Evolutionary conservation across 2,888 invertebrate species (phyloP).

Genomic region (Octonoba sinensis): DNA sequence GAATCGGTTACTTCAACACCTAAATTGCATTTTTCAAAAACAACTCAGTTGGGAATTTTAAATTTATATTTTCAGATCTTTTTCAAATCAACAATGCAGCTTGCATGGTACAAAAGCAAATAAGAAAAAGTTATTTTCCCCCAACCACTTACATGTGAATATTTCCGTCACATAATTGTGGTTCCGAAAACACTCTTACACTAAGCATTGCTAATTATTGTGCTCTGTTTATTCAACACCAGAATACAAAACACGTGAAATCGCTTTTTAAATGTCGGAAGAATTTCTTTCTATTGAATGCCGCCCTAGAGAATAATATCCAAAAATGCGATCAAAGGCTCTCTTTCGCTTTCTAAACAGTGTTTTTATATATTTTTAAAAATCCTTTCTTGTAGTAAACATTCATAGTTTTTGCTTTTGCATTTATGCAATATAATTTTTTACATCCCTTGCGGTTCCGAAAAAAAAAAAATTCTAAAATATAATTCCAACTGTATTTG

Average conservation of each 20-base stretch:
- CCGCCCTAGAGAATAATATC: neutral
- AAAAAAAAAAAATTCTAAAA: neutral
- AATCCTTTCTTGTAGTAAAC: no score
- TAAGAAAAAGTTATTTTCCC: no score
- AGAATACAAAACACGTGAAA: neutral
- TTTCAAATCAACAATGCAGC: no score
- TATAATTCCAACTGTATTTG: conserved; percentile 4
- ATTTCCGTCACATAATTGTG: no score
- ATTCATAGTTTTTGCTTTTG: neutral
- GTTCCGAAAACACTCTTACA: no score
- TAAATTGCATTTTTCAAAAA: conserved; percentile 3
- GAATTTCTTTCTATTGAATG: neutral
- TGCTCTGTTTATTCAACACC: neutral
- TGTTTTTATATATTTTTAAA: neutral
- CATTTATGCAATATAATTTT: conserved; percentile 1
- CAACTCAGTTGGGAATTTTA: neutral
- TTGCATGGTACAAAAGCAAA: no score
- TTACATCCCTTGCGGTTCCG: neutral
- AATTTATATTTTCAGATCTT: neutral
- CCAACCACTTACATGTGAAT: no score
- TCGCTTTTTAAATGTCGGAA: neutral
- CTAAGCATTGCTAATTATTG: neutral
- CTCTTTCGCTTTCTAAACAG: conserved; percentile 8
- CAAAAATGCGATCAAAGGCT: neutral
- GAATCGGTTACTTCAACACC: neutral